Evolutionary conservation across 2,797 vertebrate genomes (phyloP), one percentile per base, ranked within the genome.

Genomic region (Zenarchopterus dispar): DNA sequence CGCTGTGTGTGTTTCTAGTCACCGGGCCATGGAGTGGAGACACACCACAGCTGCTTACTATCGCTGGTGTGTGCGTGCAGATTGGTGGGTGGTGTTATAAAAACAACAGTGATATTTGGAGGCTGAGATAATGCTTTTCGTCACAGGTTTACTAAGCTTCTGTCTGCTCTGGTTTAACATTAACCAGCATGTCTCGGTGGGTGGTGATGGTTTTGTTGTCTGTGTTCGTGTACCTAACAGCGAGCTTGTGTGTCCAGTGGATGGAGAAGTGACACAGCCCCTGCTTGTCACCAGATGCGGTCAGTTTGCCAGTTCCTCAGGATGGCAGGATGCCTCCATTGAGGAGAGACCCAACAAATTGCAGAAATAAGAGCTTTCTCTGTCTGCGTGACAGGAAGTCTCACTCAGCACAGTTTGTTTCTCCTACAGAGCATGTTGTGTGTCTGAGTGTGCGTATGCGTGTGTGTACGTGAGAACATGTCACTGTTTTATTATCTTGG

Each of bases 321-420:
- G 65, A 80, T 59, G 75, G 54, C 80, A 85, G 80, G 80, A 88
- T 81, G 81, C 83, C 77, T 78, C 67, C 57, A 53, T 31, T 62
- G 65, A 76, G 56, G 59, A 63, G 55, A 67, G 65, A 73, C 53
- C 41, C 42, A 13, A 63, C 66, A 67, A 85, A 79, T 78, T 9
- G 2, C 56, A 74, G 75, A 80, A 83, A 85, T 73, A 60, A 83
- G 74, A 80, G 75, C 73, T 70, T 81, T 81, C 65, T 52, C 80
- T 85, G 81, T 87, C 66, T 77, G 77, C 41, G 47, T 81, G 82
- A 90, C 80, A 89, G 88, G 88, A 89, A 90, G 83, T 80, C 78
- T 80, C 84, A 78, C 76, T 84, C 78, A 60, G 70, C 57, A 62
- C 68, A 68, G 71, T 86, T 84, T 84, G 70, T 80, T 86, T 89